Evolutionary conservation across 2,888 invertebrate genomes (phyloP), one percentile per base, ranked within the genome.

Genomic region (Polydrusus cervinus): DNA sequence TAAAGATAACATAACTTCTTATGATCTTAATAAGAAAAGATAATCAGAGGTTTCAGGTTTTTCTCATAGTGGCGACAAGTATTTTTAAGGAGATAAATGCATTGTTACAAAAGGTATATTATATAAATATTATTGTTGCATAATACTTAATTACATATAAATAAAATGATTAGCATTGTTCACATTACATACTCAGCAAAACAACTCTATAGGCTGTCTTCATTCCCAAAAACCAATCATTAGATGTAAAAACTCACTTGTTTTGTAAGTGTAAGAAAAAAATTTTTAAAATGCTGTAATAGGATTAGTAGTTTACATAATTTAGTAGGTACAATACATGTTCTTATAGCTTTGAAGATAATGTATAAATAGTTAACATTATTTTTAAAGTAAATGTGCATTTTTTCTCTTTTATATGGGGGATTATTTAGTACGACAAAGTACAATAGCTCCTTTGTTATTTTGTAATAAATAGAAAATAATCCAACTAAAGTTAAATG

Each of bases 191-290:
- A 49, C 6, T 38, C 64, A 47, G 64, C 64, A n/a, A 64, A 60
- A 49, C 34, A 66, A 66, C 49, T n/a, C n/a, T 66, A 53, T 53
- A 66, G 30, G 68, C 57, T 68, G 68, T 45, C 68, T 68, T 68
- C 45, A 68, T 18, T 55, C 57, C 25, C 47, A 62, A 20, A 57
- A 68, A 20, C 66, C 66, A 66, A 66, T 68, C 68, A 68, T 47
- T 68, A 68, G 68, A 30, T 20, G 10, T 60, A 57, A 16, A 14
- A 16, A 34, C 45, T 20, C 25, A 0, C 11, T 47, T 20, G 11
- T 55, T 60, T 47, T n/a, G 13, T 66, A 40, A 34, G 9, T n/a
- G 8, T 51, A 65, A 65, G 57, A 25, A 1, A 25, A 51, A 49
- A 16, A 49, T 49, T 16, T 18, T 25, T 25, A 25, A 25, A 25